Evolutionary conservation across 1,140 invertebrate genomes (phyloP).

Genomic region (Hestina assimilis): DNA sequence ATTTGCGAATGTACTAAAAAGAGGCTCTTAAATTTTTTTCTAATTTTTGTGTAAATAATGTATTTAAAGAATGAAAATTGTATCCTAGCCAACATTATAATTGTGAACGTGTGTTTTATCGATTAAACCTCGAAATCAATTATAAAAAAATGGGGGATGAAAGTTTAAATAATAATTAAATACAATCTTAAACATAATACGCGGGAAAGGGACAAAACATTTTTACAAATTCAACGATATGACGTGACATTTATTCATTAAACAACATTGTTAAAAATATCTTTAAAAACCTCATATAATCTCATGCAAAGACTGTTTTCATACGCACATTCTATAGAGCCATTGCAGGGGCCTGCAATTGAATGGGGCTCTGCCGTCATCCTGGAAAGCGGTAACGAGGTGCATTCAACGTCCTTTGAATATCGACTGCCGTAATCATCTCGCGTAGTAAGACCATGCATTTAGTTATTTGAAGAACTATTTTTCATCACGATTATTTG

Average conservation of each 20-base stretch:
- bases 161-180: no score
- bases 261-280: no score
- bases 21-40: background rate
- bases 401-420: conserved; percentile 33
- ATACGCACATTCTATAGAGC: background rate
- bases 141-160: no score
- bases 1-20: conserved; percentile 15
- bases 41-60: background rate
- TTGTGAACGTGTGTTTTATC: no score
- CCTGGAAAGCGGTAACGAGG: conserved; percentile 23
- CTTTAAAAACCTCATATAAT: no score
- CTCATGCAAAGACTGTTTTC: background rate
- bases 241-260: no score
- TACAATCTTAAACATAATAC: no score
- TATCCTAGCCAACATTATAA: no score
- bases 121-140: no score
- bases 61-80: background rate
- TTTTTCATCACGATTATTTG: background rate
- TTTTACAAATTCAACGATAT: no score
- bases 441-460: background rate
- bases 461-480: background rate
- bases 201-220: no score
- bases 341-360: conserved; percentile 4
- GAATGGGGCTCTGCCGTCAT: conserved; percentile 13
- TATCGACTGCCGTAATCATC: conserved; percentile 29